Conservation (phyloP, 2,888 invertebrate genomes). For the Habroteleia sp. region DNA sequence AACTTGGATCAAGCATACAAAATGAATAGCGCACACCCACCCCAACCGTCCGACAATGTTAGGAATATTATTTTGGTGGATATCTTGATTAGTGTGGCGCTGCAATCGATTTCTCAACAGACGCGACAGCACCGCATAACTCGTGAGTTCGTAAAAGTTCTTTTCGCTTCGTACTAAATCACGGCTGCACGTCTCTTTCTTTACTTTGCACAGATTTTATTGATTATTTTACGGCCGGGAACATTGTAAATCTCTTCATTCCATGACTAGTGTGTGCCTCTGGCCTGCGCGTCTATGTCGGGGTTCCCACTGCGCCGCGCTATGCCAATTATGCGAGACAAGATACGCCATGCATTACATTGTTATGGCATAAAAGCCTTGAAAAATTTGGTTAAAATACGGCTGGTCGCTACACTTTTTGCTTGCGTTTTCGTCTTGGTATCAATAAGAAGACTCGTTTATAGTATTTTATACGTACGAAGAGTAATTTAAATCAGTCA, state of each 20-base stretch:
- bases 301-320: slow-evolving; percentile 66
- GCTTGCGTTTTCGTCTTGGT: slow-evolving; percentile 44
- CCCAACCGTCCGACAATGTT: slow-evolving; percentile 27
- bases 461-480: slow-evolving; percentile 26
- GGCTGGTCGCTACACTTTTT: slow-evolving; percentile 52
- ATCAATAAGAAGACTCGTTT: slow-evolving; percentile 46
- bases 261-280: slow-evolving; percentile 71
- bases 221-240: slow-evolving; percentile 80
- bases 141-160: slow-evolving; percentile 63
- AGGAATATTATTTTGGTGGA: slow-evolving; percentile 46
- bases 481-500: slow-evolving; percentile 35
- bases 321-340: slow-evolving; percentile 74
- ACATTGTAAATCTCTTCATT: slow-evolving; percentile 81
- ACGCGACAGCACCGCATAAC: slow-evolving; percentile 57
- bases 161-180: slow-evolving; percentile 75
- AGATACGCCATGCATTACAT: slow-evolving; percentile 63
- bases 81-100: slow-evolving; percentile 60
- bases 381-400: slow-evolving; percentile 62
- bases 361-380: slow-evolving; percentile 58
- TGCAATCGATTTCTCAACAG: slow-evolving; percentile 53
- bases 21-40: too few relatives aligned
- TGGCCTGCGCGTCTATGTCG: slow-evolving; percentile 65
- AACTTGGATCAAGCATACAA: slow-evolving; percentile 25
- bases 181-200: slow-evolving; percentile 79
- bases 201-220: slow-evolving; percentile 80